Evolutionary conservation across 2,888 invertebrate species (phyloP).

Genomic region (Baccha elongata): DNA sequence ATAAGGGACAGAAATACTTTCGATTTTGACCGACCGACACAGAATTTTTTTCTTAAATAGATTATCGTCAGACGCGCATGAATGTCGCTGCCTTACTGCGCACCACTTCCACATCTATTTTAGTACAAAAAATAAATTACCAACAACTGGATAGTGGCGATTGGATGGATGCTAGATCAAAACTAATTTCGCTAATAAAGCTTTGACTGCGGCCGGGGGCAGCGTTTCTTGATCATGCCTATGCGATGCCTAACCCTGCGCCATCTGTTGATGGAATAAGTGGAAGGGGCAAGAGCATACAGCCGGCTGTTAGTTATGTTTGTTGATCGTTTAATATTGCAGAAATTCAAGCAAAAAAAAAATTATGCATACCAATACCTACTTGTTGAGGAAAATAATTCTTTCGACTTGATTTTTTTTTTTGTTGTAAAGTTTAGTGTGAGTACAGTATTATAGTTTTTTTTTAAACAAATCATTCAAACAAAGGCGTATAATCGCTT

Average conservation of each 20-base stretch:
- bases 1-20: background rate
- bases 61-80: conserved; percentile 16
- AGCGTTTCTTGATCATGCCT: background rate
- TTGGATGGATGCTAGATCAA: conserved; percentile 41
- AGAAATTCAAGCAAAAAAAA: background rate
- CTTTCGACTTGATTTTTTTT: background rate
- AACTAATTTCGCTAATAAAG: conserved; percentile 39
- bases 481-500: conserved; percentile 2
- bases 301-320: background rate
- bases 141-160: conserved; percentile 2
- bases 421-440: background rate
- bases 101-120: conserved; percentile 55
- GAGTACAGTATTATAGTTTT: background rate
- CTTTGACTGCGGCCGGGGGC: background rate
- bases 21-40: conserved; percentile 5
- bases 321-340: background rate
- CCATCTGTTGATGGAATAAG: background rate
- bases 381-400: conserved; percentile 2
- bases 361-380: background rate
- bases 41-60: background rate
- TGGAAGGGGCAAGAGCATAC: background rate
- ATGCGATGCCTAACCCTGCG: too few species aligned
- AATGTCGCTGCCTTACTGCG: conserved; percentile 13
- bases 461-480: conserved; percentile 1
- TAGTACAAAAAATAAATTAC: conserved; percentile 41